Conservation (phyloP, 1,140 invertebrate species). For the Drosophila fuyamai region DNA sequence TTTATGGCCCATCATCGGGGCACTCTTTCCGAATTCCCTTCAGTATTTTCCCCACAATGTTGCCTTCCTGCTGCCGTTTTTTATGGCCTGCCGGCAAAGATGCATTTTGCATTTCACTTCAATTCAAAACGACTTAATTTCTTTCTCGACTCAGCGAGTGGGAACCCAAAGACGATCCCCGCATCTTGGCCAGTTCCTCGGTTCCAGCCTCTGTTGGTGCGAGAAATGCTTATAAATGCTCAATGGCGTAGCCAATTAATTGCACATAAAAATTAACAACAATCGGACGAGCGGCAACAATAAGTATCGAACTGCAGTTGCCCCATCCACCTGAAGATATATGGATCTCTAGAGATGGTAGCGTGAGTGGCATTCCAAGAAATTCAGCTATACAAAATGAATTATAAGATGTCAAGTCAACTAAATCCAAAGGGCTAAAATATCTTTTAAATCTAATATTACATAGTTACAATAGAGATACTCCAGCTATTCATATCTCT, state of each 20-base stretch:
- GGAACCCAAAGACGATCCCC: not conserved
- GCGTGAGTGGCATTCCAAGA: not conserved
- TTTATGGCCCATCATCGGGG: constrained; percentile 59
- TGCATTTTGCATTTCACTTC: constrained; percentile 78
- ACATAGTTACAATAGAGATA: no score
- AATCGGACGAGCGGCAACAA: constrained; percentile 50
- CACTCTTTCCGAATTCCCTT: constrained; percentile 7
- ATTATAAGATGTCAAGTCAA: no score
- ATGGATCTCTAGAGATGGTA: constrained; percentile 11
- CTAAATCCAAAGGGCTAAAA: no score
- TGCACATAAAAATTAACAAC: constrained; percentile 82
- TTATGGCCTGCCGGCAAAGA: constrained; percentile 40
- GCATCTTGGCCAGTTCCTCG: no score
- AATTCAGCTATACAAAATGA: no score
- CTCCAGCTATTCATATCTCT: no score
- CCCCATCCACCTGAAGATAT: not conserved
- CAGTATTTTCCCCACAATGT: constrained; percentile 51
- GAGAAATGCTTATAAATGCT: constrained; percentile 81
- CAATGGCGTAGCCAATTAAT: constrained; percentile 81
- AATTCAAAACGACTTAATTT: constrained; percentile 81
- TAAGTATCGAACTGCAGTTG: constrained; percentile 34
- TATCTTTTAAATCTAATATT: no score
- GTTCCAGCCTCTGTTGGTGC: constrained; percentile 21
- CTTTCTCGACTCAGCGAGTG: constrained; percentile 28
- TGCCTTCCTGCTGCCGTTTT: constrained; percentile 40